Evolutionary conservation across 2,113 vertebrate species (phyloP).

Genomic region (Callospermophilus lateralis): DNA sequence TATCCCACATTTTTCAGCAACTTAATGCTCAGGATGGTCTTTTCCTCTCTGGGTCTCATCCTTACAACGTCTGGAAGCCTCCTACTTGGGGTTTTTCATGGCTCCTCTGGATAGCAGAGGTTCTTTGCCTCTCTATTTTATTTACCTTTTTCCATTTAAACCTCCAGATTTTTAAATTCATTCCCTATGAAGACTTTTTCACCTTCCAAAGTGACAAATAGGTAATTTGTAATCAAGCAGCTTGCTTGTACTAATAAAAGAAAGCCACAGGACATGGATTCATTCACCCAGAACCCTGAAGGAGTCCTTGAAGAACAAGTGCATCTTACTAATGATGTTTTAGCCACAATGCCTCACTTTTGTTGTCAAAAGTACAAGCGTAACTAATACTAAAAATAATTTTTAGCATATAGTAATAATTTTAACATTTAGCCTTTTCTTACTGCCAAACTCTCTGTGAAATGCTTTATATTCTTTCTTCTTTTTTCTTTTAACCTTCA

Average conservation of each 20-base stretch:
- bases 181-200: not conserved
- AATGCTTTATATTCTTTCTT: not conserved
- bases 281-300: not conserved
- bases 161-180: not conserved
- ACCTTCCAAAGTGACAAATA: not conserved
- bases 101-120: not conserved
- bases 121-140: not conserved
- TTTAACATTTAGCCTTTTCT: not conserved
- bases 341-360: not conserved
- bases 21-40: not conserved
- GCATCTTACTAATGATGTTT: not conserved
- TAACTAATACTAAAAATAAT: not conserved
- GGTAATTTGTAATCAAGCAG: conserved; percentile 22
- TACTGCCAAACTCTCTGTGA: not conserved
- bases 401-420: not conserved
- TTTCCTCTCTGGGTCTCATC: not conserved
- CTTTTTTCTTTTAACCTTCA: not conserved
- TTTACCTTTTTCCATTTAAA: not conserved
- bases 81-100: not conserved
- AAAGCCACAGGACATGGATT: not conserved
- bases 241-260: conserved; percentile 22
- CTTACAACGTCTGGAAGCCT: rapidly evolving
- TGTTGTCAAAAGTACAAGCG: not conserved
- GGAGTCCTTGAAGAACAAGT: not conserved
- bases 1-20: rapidly evolving